Conservation (phyloP, 2,888 invertebrate genomes). For the Oscheius onirici region DNA sequence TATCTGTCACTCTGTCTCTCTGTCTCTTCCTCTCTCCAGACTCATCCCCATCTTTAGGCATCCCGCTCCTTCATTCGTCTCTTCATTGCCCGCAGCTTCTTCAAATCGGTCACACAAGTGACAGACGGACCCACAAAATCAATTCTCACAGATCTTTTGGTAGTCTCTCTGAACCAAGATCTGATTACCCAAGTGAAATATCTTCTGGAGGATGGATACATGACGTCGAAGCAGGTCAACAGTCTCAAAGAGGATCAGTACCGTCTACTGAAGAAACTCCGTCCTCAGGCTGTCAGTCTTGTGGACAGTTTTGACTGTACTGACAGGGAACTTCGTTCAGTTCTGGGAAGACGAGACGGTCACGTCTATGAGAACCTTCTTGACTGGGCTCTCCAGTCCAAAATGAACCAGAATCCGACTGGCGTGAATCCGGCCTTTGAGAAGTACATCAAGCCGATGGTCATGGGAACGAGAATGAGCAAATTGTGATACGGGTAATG, state of each 20-base stretch:
- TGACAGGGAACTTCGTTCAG: constrained; percentile 73
- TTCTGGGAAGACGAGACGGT: constrained; percentile 73
- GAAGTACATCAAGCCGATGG: constrained; percentile 57
- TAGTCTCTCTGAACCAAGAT: constrained; percentile 77
- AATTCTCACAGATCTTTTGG: constrained; percentile 81
- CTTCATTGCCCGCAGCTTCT: constrained; percentile 46
- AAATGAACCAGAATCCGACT: constrained; percentile 44
- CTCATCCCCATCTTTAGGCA: constrained; percentile 30
- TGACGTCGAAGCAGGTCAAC: constrained; percentile 32
- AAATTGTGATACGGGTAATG: constrained; percentile 20
- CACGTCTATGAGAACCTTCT: constrained; percentile 71
- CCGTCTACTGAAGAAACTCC: constrained; percentile 73
- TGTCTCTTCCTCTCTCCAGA: not conserved
- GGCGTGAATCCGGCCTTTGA: constrained; percentile 42
- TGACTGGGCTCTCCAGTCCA: constrained; percentile 71
- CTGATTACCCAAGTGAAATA: constrained; percentile 36
- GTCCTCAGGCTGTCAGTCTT: constrained; percentile 88
- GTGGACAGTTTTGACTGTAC: constrained; percentile 87
- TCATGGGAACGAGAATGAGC: constrained; percentile 42
- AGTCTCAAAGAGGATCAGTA: constrained; percentile 42
- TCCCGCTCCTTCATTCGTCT: constrained; percentile 45
- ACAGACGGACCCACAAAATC: constrained; percentile 74
- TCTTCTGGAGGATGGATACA: constrained; percentile 36
- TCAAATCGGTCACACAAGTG: constrained; percentile 31
- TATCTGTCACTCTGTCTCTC: not conserved